A percentile compares a stretch with the other conserved stretches of the same genome.
Evolutionary conservation across 2,797 vertebrate genomes (phyloP).

Genomic region (Astyanax mexicanus): DNA sequence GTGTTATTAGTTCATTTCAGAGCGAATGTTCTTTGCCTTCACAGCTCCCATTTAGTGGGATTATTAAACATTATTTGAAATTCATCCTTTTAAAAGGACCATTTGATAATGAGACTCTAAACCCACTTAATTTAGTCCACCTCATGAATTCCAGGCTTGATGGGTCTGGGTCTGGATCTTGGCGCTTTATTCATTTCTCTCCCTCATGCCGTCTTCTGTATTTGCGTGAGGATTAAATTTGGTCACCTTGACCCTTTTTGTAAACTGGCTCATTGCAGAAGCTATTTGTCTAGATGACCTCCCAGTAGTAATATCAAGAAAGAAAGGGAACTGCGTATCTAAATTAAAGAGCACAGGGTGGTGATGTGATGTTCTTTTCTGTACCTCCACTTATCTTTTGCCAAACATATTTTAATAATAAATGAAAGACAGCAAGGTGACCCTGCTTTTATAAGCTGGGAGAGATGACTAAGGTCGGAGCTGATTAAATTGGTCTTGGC

Average conservation of each 20-base stretch:
- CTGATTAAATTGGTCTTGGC: constrained; percentile 13
- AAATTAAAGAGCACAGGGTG: constrained; percentile 6
- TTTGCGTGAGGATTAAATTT: constrained; percentile 1
- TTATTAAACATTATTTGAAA: no score
- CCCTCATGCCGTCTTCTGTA: neutral
- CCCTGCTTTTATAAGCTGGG: constrained; percentile 19
- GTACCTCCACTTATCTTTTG: constrained; percentile 7
- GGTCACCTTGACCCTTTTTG: constrained; percentile 11
- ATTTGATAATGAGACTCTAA: neutral
- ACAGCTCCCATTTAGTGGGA: no score
- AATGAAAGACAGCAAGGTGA: constrained; percentile 21
- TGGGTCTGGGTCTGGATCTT: neutral
- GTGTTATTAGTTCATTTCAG: no score
- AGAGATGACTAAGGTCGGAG: neutral
- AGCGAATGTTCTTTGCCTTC: no score
- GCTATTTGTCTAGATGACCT: constrained; percentile 6
- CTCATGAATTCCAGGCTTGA: neutral
- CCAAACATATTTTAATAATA: constrained; percentile 20
- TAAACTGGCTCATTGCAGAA: neutral
- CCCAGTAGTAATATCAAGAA: constrained; percentile 3
- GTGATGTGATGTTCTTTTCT: neutral
- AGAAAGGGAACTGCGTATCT: neutral
- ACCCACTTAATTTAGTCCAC: neutral
- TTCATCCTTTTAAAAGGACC: no score
- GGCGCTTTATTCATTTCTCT: neutral